Evolutionary conservation across 2,797 vertebrate genomes (phyloP).

Genomic region (Propithecus deckenii): DNA sequence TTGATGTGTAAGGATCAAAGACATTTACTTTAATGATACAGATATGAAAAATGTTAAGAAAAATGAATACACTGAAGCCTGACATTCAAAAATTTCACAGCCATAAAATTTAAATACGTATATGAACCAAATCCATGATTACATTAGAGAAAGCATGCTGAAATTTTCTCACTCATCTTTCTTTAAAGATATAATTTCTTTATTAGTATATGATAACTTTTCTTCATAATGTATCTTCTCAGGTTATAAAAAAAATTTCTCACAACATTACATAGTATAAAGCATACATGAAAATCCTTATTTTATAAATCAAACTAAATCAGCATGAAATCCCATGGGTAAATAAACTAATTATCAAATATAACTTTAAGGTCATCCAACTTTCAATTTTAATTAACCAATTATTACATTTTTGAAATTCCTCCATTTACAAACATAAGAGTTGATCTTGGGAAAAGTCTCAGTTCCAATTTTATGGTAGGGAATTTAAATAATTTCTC

Average conservation of each 20-base stretch:
- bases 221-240: background rate
- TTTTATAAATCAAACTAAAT: slow-evolving; percentile 2
- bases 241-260: background rate
- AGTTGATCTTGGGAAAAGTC: background rate
- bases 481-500: slow-evolving; percentile 27
- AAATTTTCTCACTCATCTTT: background rate
- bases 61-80: background rate
- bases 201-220: background rate
- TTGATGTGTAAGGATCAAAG: background rate
- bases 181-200: background rate
- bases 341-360: slow-evolving; percentile 10
- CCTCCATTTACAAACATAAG: background rate
- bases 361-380: background rate
- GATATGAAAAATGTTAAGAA: background rate
- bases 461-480: background rate
- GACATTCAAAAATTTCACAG: background rate
- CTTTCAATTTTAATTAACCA: background rate
- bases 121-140: background rate
- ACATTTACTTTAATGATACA: background rate
- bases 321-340: background rate
- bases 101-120: background rate
- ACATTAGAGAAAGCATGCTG: background rate
- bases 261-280: background rate
- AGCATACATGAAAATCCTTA: background rate
- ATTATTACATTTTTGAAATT: slow-evolving; percentile 5